phyloP scores from a whole-genome alignment of 2,113 vertebrate species.

The Tachysurus fulvidraco region DNA sequence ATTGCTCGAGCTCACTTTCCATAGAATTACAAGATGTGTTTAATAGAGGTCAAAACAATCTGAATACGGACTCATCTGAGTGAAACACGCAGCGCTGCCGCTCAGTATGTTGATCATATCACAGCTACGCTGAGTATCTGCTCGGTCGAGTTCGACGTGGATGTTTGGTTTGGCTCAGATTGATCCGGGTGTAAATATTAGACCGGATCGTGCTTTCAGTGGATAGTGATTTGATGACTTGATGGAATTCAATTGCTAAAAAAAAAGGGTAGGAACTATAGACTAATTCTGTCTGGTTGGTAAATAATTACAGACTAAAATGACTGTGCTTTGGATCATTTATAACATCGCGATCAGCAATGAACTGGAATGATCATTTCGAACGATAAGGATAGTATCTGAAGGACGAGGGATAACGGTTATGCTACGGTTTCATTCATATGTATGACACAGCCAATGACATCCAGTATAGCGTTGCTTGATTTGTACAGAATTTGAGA shows the following conservation, averaged over 20 bases:
- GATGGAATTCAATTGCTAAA: background rate
- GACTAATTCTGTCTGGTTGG: background rate
- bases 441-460: background rate
- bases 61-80: slow-evolving; percentile 27
- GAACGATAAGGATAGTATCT: too few species aligned
- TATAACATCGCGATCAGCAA: background rate
- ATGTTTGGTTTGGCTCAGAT: background rate
- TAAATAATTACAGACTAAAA: background rate
- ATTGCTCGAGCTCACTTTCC: background rate
- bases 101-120: slow-evolving; percentile 45
- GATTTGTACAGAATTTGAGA: background rate
- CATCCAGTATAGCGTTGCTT: background rate
- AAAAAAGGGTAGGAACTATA: background rate
- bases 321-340: background rate
- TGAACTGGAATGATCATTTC: background rate
- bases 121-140: slow-evolving; percentile 3
- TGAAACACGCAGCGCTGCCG: background rate
- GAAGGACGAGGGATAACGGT: too few species aligned
- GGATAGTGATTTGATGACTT: background rate
- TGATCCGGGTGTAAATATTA: background rate
- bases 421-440: background rate
- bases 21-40: background rate
- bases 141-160: slow-evolving; percentile 47
- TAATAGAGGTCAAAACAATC: slow-evolving; percentile 15
- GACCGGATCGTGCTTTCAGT: slow-evolving; percentile 41